These are phyloP conservation scores for Eleutherodactylus coqui DNA, from an alignment of 2,797 vertebrate genomes.

Conservation along the genomic window DNA sequence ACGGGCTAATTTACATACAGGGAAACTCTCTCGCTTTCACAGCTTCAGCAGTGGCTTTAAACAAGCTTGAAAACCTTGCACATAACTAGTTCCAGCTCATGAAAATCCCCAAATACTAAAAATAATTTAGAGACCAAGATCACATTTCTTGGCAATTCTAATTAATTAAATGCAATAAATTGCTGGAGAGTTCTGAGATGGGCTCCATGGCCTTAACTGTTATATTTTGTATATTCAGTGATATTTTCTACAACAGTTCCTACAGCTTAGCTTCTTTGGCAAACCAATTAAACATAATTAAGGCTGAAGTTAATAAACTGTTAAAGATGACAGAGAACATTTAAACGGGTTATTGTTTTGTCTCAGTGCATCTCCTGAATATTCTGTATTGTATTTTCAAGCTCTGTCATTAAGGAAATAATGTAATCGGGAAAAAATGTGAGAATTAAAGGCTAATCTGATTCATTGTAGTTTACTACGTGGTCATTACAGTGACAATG, in stretches of 20 bases:
- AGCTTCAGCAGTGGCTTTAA: not conserved
- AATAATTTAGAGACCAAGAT: conserved; percentile 6
- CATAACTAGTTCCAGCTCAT: conserved; percentile 32
- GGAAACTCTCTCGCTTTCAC: no score
- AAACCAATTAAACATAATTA: conserved; percentile 53
- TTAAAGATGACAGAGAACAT: conserved; percentile 45
- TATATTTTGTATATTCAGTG: conserved; percentile 52
- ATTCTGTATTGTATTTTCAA: conserved; percentile 20
- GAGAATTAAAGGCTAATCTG: conserved; percentile 16
- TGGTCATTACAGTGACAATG: conserved; percentile 15
- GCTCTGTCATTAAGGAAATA: conserved; percentile 28
- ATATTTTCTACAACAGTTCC: conserved; percentile 33
- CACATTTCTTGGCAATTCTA: conserved; percentile 29
- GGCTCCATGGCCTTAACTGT: conserved; percentile 30
- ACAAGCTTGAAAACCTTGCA: not conserved
- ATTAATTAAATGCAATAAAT: conserved; percentile 60
- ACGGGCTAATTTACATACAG: no score
- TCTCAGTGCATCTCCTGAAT: not conserved
- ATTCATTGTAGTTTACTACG: not conserved
- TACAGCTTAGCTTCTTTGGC: conserved; percentile 48
- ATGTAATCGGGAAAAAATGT: conserved; percentile 37
- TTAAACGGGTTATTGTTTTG: conserved; percentile 37
- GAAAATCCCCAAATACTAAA: conserved; percentile 25
- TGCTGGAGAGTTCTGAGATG: conserved; percentile 32
- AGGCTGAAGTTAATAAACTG: conserved; percentile 58